Base-by-base conservation (phyloP, 2,888 invertebrate species). In the Tanytarsus gracilentus region DNA sequence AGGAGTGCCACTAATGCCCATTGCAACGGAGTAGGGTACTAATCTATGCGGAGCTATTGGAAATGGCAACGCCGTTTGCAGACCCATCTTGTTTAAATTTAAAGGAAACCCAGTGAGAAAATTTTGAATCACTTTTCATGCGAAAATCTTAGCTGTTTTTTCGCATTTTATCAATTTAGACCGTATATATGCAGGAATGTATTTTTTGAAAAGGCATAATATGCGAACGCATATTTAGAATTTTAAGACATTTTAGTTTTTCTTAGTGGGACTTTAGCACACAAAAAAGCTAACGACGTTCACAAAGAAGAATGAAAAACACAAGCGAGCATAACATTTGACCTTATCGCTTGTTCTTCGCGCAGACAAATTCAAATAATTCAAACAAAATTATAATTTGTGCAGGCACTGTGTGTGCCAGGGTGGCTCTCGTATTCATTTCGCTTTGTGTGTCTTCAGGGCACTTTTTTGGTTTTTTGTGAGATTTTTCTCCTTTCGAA, bases 291-390 rank as follows among this genome's bases (percentile, higher is more conserved):
- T 36, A 27, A 25, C 23, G 8, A 36, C 23, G 53, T 18, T 18
- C 33, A 8, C 18, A 53, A 21, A 21, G 36, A 23, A 14, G 25
- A 36, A 21, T 36, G 53, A 33, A 36, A 36, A 36, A 36, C 16
- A 36, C 36, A 36, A n/a, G 16, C 36, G 36, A 53, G 25, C 53
- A 53, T 53, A 53, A 53, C 53, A 53, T 53, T 53, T 53, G 53
- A 53, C 53, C 53, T 53, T 53, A 53, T 53, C 33, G 36, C 50
- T 53, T 26, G 26, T 53, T 53, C 25, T 53, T 16, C 53, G 9
- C n/a, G 36, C 53, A 53, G 53, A 53, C 53, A 53, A 53, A 53
- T 53, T 53, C 53, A 53, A 53, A 53, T 53, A 53, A 36, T 36
- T 36, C 53, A 53, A 30, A 53, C 53, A 44, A 21, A 44, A 44